Percentiles rank a stretch among this genome's conserved stretches.
These are phyloP conservation scores for Drosophila ezoana DNA, from an alignment of 2,888 invertebrate genomes.

Conservation along the genomic window DNA sequence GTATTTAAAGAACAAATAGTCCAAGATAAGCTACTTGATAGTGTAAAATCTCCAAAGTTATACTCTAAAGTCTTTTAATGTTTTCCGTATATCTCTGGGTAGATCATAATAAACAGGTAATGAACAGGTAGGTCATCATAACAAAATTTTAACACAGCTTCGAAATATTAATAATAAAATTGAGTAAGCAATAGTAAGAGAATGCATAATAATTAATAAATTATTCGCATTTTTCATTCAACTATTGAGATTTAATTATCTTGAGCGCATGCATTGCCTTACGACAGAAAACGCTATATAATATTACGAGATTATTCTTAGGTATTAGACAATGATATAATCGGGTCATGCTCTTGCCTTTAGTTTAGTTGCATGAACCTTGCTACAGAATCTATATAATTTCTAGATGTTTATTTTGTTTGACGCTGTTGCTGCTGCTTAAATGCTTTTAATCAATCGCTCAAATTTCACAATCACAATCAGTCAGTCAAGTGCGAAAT, in stretches of 20 bases:
- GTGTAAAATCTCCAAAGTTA: too few species aligned
- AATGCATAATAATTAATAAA: background rate
- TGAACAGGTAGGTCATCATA: too few species aligned
- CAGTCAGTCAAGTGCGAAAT: slow-evolving; percentile 35
- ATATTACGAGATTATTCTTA: background rate
- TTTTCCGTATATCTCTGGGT: background rate
- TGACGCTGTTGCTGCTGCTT: background rate
- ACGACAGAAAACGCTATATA: background rate
- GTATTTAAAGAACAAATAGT: background rate
- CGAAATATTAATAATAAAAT: background rate
- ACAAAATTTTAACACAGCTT: background rate
- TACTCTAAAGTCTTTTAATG: background rate
- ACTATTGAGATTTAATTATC: background rate
- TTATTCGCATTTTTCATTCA: background rate
- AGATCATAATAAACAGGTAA: too few species aligned
- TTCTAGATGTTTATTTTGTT: slow-evolving; percentile 10
- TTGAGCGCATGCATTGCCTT: background rate
- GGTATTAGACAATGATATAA: slow-evolving; percentile 5
- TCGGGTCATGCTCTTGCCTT: slow-evolving; percentile 7
- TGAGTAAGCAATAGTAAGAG: background rate
- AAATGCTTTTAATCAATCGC: slow-evolving; percentile 18
- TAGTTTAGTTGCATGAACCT: background rate
- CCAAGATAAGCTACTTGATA: too few species aligned
- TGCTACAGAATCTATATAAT: slow-evolving; percentile 11
- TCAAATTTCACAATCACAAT: slow-evolving; percentile 40